These are phyloP conservation scores for Sigmodon hispidus DNA, from an alignment of 2,113 vertebrate genomes.

Conservation along the genomic window DNA sequence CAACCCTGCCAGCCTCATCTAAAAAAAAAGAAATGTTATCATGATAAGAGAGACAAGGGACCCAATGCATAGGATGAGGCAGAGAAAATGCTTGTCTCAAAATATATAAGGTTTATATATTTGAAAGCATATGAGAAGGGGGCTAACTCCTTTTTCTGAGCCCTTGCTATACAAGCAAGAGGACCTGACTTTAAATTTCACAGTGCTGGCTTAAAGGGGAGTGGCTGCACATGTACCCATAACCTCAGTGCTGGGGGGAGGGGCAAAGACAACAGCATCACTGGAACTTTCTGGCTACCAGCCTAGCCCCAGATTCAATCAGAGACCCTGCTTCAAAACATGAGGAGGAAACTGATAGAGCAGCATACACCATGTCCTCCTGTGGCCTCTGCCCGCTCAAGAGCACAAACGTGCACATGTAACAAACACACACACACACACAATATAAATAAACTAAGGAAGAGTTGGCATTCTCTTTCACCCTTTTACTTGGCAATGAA, in stretches of 20 bases:
- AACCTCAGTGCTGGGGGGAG: too few species aligned
- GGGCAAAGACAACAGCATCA: neutral
- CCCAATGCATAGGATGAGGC: neutral
- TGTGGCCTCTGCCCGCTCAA: neutral
- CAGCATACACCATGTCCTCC: neutral
- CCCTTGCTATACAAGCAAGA: neutral
- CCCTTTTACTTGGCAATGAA: constrained; percentile 1
- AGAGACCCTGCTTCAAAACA: neutral
- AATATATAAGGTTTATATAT: neutral
- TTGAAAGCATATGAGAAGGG: constrained; percentile 54
- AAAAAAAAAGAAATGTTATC: neutral
- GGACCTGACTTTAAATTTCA: neutral
- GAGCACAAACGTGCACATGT: neutral
- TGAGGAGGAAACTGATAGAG: neutral
- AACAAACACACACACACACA: neutral
- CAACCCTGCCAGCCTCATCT: neutral
- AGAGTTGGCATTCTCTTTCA: constrained; percentile 41
- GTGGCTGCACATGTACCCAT: neutral
- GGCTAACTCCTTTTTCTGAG: too few species aligned
- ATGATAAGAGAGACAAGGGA: neutral
- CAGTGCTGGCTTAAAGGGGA: too few species aligned
- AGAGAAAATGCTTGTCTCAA: neutral
- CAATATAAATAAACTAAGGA: constrained; percentile 11
- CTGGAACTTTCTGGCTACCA: neutral
- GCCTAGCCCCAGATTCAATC: neutral